Evolutionary conservation across 2,888 invertebrate species (phyloP), one percentile per base, ranked within the genome.

Genomic region (Amphipyra tragopoginis): DNA sequence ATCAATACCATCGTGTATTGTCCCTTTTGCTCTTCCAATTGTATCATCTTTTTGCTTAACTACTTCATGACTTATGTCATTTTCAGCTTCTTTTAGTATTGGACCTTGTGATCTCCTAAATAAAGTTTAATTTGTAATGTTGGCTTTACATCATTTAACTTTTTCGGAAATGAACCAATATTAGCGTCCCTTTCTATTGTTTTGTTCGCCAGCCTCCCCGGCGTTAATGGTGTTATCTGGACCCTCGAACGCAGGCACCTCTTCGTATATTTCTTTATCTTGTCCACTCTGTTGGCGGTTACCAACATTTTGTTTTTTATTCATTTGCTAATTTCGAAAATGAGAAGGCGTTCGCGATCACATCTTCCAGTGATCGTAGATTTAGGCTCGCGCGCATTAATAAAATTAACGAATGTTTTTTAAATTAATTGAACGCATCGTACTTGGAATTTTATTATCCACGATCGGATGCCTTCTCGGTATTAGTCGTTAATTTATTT

Each of bases 251-350:
- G 93, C 94, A 94, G 91, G 76, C 94, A 93, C 94, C 94, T 94
- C 93, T 92, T 84, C 87, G 93, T 94, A 94, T 94, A 94, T 94
- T 93, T 93, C 91, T 93, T 94, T 94, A 94, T 94, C 94, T 94
- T 93, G 93, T 92, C 89, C 87, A 82, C 91, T 91, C 91, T 88
- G 92, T 89, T 92, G 90, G 92, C 90, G 92, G 91, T 92, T 92
- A 78, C 75, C 81, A 83, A 80, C 81, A 84, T 84, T 90, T 88
- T 85, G 87, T 92, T 92, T 89, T 93, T 91, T 91, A 89, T 90
- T 90, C 92, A 91, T 93, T 94, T 94, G 94, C 93, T 93, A 94
- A 94, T 94, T 94, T 94, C 87, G 93, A 93, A 94, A 93, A 93
- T 93, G 92, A 93, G 93, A 92, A 92, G 93, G 90, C 88, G 86